phyloP scores from a whole-genome alignment of 2,888 invertebrate genomes.

The Diaprepes abbreviatus region DNA sequence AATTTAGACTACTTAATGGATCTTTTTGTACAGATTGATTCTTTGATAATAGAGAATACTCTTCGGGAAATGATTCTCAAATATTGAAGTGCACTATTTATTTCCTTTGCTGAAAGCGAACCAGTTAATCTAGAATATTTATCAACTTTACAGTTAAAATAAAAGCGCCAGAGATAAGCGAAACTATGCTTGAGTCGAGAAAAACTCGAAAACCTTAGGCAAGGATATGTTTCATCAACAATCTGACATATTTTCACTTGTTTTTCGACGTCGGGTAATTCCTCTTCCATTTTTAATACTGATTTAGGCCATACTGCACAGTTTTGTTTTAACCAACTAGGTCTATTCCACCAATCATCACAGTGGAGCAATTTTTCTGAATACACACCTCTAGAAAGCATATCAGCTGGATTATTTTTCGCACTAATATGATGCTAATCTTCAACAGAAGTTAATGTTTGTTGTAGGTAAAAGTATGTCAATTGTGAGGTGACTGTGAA shows the following conservation, averaged over 20 bases:
- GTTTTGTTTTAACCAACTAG: slow-evolving; percentile 23
- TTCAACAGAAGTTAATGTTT: slow-evolving; percentile 20
- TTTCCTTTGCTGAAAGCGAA: no score
- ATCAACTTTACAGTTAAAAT: background rate
- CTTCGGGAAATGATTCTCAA: slow-evolving; percentile 8
- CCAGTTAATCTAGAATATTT: no score
- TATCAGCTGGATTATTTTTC: slow-evolving; percentile 41
- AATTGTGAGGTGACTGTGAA: slow-evolving; percentile 16
- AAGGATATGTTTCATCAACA: no score
- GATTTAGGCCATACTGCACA: slow-evolving; percentile 21
- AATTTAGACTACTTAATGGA: background rate
- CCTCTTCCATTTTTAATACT: background rate
- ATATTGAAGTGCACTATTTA: background rate
- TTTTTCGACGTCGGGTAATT: slow-evolving; percentile 20
- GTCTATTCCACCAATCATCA: slow-evolving; percentile 40
- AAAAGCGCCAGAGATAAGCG: slow-evolving; percentile 13
- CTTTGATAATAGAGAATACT: background rate
- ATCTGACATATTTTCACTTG: no score
- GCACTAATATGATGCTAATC: slow-evolving; percentile 41
- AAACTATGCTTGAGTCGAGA: slow-evolving; percentile 1
- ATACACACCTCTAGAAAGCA: slow-evolving; percentile 28
- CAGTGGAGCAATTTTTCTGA: slow-evolving; percentile 17
- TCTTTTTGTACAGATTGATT: slow-evolving; percentile 3
- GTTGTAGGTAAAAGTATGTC: slow-evolving; percentile 38
- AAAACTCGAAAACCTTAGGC: slow-evolving; percentile 1